A percentile compares a stretch with the other conserved stretches of the same genome.
Conservation (phyloP, 1,140 invertebrate species). For the Cyrtorhinus lividipennis region DNA sequence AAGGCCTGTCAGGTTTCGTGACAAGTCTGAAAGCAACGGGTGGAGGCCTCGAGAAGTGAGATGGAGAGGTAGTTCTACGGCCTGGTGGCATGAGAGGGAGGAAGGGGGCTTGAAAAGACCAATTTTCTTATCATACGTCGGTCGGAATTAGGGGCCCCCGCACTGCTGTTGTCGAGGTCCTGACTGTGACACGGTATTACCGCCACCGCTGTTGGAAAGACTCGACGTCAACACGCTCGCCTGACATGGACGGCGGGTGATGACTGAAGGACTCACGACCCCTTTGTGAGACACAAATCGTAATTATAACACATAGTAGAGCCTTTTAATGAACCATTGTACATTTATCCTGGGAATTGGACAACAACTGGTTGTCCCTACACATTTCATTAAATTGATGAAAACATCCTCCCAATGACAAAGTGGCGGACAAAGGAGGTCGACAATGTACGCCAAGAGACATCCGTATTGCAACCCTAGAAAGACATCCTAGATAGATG, state of each 20-base stretch:
- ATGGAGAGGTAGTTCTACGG: slow-evolving; percentile 9
- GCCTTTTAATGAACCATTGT: background rate
- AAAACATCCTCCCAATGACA: too few species aligned
- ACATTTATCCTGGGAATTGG: too few species aligned
- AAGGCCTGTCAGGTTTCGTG: slow-evolving; percentile 4
- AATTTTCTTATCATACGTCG: slow-evolving; percentile 10
- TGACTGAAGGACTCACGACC: background rate
- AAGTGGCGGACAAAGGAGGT: too few species aligned
- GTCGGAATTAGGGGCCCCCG: slow-evolving; percentile 7
- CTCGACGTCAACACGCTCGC: background rate
- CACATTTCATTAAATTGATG: too few species aligned
- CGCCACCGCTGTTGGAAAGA: slow-evolving; percentile 1
- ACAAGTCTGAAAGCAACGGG: slow-evolving; percentile 8
- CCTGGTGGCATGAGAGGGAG: background rate
- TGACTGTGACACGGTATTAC: slow-evolving; percentile 7
- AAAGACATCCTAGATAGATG: too few species aligned
- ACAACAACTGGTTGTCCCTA: too few species aligned
- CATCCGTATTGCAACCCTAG: too few species aligned
- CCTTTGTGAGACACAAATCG: background rate
- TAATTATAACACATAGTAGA: background rate
- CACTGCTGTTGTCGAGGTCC: slow-evolving; percentile 1
- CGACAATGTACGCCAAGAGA: too few species aligned
- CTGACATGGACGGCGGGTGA: background rate
- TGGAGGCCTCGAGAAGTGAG: slow-evolving; percentile 3
- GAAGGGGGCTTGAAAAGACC: slow-evolving; percentile 1